A percentile compares a stretch with the other conserved stretches of the same genome.
phyloP scores from a whole-genome alignment of 2,888 invertebrate genomes.

The Amphipyra berbera region DNA sequence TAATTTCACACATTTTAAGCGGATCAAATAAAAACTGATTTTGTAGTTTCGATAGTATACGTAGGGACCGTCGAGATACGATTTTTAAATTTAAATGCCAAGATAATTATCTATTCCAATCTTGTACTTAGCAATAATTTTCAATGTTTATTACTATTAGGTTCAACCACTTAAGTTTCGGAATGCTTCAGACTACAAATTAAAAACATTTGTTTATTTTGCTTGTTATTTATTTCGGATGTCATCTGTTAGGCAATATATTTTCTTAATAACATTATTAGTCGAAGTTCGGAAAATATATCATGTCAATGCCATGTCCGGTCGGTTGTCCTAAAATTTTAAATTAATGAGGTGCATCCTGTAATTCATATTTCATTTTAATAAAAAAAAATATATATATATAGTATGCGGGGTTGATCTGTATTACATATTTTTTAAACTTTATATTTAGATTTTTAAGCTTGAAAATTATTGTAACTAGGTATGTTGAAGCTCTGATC shows the following conservation, averaged over 20 bases:
- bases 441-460: no score
- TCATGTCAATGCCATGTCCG: slow-evolving; percentile 35
- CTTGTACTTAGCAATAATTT: not conserved
- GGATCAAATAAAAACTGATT: no score
- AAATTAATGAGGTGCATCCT: slow-evolving; percentile 11
- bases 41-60: no score
- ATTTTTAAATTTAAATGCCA: not conserved
- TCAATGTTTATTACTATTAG: slow-evolving; percentile 10
- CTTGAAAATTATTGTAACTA: no score
- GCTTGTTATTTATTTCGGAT: slow-evolving; percentile 4
- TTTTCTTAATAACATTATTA: slow-evolving; percentile 33
- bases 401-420: not conserved
- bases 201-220: slow-evolving; percentile 16
- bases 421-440: no score
- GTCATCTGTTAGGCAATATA: slow-evolving; percentile 31
- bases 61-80: no score
- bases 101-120: not conserved
- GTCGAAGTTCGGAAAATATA: slow-evolving; percentile 21
- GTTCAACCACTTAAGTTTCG: slow-evolving; percentile 3
- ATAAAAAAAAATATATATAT: not conserved
- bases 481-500: no score
- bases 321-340: slow-evolving; percentile 35
- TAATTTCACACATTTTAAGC: no score
- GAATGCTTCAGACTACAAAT: slow-evolving; percentile 12
- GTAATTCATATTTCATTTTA: slow-evolving; percentile 6